Conservation (phyloP, 2,888 invertebrate species). For the Melanargia galathea region DNA sequence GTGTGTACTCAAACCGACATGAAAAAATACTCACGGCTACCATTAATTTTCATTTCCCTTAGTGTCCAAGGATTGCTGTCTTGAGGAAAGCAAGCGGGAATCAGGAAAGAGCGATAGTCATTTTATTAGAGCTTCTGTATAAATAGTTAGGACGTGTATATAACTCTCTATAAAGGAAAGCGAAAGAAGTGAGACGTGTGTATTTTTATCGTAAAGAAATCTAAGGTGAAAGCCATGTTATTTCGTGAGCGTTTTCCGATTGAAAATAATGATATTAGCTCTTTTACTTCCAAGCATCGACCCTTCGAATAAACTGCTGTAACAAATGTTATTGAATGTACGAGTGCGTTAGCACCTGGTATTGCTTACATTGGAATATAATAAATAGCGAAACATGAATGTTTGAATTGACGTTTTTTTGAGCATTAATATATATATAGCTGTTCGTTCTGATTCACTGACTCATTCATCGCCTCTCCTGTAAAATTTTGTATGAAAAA, state of each 20-base stretch:
- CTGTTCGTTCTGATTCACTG: no score
- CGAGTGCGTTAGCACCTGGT: slow-evolving; percentile 13
- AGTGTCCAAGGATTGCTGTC: slow-evolving; percentile 73
- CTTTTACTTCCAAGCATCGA: slow-evolving; percentile 23
- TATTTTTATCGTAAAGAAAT: slow-evolving; percentile 30
- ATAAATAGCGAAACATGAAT: slow-evolving; percentile 3
- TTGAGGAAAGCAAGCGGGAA: slow-evolving; percentile 59
- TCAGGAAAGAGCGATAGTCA: slow-evolving; percentile 39
- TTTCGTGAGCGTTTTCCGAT: slow-evolving; percentile 25
- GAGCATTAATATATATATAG: no score
- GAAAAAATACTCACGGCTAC: slow-evolving; percentile 78
- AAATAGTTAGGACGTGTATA: slow-evolving; percentile 34
- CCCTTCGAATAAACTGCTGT: slow-evolving; percentile 25
- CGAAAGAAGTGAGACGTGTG: slow-evolving; percentile 28
- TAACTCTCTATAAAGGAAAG: slow-evolving; percentile 22
- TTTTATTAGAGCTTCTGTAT: slow-evolving; percentile 39
- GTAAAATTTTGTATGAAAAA: no score
- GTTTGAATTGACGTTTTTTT: not conserved
- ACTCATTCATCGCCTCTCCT: no score
- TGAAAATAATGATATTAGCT: slow-evolving; percentile 29
- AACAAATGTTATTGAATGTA: slow-evolving; percentile 22
- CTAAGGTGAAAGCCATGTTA: slow-evolving; percentile 30
- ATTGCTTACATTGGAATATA: slow-evolving; percentile 6
- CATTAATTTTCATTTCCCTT: slow-evolving; percentile 80
- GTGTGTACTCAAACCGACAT: slow-evolving; percentile 79